Evolutionary conservation across 2,888 invertebrate genomes (phyloP).

Genomic region (Ormia ochracea): DNA sequence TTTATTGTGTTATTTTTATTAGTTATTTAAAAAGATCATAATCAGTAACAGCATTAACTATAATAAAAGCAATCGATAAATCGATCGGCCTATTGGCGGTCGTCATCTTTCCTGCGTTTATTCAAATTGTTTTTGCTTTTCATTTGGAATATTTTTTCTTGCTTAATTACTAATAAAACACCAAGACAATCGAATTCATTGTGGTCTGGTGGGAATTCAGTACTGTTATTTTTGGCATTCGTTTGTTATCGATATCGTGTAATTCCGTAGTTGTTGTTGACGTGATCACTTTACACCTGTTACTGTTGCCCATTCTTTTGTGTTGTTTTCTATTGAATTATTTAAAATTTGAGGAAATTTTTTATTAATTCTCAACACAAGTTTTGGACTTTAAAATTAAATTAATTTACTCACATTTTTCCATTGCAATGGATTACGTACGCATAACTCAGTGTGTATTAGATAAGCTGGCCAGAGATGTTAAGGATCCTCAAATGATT

Average conservation of each 20-base stretch:
- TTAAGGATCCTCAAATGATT: constrained; percentile 95
- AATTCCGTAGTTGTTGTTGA: constrained; percentile 40
- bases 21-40: constrained; percentile 35
- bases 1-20: constrained; percentile 53
- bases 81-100: neutral
- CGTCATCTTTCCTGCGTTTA: neutral
- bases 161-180: constrained; percentile 55
- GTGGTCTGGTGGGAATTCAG: constrained; percentile 44
- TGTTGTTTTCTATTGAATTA: constrained; percentile 5
- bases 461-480: constrained; percentile 93
- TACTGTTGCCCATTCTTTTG: neutral
- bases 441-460: constrained; percentile 96
- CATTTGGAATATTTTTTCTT: constrained; percentile 38
- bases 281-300: constrained; percentile 55
- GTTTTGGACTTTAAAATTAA: too few relatives aligned
- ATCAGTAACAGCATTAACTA: neutral
- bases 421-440: too few relatives aligned
- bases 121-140: neutral
- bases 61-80: neutral
- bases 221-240: constrained; percentile 1
- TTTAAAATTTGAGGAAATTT: too few relatives aligned
- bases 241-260: constrained; percentile 16
- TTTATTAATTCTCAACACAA: too few relatives aligned
- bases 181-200: constrained; percentile 14
- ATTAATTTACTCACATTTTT: too few relatives aligned